Percentiles rank a stretch among this genome's conserved stretches.
Evolutionary conservation across 2,113 vertebrate species (phyloP).

Genomic region (Platysternon megacephalum): DNA sequence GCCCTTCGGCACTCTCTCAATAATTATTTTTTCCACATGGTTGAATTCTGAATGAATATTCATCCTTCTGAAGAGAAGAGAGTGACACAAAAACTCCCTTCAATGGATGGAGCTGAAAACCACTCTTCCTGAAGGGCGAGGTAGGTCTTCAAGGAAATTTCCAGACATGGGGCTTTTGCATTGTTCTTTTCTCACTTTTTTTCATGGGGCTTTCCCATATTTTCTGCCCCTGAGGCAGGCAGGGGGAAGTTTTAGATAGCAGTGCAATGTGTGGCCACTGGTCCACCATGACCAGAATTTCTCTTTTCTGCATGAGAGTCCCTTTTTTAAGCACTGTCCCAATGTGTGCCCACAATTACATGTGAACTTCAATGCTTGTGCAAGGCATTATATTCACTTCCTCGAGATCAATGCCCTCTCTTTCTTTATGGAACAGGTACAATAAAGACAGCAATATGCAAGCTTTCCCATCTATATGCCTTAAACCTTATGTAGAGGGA

Average conservation of each 20-base stretch:
- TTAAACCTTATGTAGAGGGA: background rate
- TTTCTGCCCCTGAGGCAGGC: background rate
- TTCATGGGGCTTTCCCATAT: background rate
- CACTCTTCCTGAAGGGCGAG: background rate
- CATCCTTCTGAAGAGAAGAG: slow-evolving; percentile 10
- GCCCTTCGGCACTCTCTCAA: slow-evolving; percentile 16
- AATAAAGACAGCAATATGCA: background rate
- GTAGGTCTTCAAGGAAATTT: background rate
- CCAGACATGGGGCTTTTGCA: background rate
- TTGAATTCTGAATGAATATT: slow-evolving; percentile 47
- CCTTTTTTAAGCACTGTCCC: background rate
- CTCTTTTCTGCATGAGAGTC: background rate
- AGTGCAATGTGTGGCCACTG: background rate
- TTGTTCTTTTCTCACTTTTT: background rate
- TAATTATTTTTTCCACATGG: slow-evolving; percentile 46
- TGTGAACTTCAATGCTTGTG: fast-evolving
- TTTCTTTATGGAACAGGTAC: background rate
- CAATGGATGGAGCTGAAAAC: background rate
- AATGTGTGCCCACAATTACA: background rate
- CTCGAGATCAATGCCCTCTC: fast-evolving
- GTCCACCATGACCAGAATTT: background rate
- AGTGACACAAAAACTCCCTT: background rate
- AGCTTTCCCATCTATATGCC: background rate
- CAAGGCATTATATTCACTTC: background rate
- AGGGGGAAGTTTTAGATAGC: background rate